Evolutionary conservation across 92 coral and sea anemone genomes (phyloP).

Genomic region (Galaxea fascicularis): DNA sequence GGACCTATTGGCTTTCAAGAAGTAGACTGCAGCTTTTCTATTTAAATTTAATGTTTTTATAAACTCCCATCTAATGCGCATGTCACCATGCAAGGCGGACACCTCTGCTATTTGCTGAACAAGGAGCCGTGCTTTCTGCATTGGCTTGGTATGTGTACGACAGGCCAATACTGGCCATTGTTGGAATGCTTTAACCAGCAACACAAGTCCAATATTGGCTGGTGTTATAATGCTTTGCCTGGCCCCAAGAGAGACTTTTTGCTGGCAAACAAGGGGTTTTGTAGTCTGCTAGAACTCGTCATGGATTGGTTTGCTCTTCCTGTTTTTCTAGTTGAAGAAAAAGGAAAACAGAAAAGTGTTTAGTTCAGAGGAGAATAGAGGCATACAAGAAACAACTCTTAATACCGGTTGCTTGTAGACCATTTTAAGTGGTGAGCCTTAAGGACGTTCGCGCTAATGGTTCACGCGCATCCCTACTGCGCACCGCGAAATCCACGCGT

Average conservation of each 20-base stretch:
- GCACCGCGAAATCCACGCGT: too few species aligned
- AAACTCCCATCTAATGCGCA: not conserved
- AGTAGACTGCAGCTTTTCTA: too few species aligned
- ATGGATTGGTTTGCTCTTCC: conserved; percentile 47
- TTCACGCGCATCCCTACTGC: too few species aligned
- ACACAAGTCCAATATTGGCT: not conserved
- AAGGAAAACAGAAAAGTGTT: not conserved
- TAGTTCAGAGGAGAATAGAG: too few species aligned
- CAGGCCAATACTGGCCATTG: conserved; percentile 1
- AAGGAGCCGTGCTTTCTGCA: not conserved
- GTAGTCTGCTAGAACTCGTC: conserved; percentile 61
- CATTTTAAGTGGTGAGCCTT: too few species aligned
- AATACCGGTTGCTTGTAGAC: too few species aligned
- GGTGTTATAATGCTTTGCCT: not conserved
- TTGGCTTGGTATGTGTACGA: not conserved
- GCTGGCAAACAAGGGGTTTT: not conserved
- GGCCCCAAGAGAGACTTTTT: not conserved
- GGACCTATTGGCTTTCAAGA: too few species aligned
- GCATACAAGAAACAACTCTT: too few species aligned
- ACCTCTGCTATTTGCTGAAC: not conserved
- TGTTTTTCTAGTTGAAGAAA: conserved; percentile 22
- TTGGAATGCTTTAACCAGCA: not conserved
- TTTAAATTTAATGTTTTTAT: not conserved
- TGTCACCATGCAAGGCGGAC: not conserved
- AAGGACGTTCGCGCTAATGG: too few species aligned